These are phyloP conservation scores for Rhynchotus rufescens DNA, from an alignment of 2,797 vertebrate species.

Conservation along the genomic window DNA sequence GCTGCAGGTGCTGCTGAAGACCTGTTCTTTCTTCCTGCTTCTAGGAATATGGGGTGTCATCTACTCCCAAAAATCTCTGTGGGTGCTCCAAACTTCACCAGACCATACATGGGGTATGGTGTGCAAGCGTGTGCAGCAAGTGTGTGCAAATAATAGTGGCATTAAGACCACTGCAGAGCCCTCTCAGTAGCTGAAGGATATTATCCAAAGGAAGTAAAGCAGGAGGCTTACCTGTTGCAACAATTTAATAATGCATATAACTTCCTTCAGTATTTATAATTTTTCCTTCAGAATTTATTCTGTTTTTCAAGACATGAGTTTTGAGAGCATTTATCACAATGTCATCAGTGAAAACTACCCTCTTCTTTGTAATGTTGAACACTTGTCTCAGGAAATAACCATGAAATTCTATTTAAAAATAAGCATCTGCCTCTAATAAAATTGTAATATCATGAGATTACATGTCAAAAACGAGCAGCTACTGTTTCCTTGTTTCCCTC, in stretches of 20 bases:
- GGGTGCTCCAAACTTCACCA: not conserved
- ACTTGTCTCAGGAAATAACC: not conserved
- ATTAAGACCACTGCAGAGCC: not conserved
- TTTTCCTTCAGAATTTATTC: conserved; percentile 8
- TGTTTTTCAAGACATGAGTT: conserved; percentile 19
- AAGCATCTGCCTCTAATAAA: not conserved
- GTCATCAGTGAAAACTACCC: not conserved
- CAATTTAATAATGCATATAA: not conserved
- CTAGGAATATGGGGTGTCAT: not conserved
- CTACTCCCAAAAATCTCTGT: not conserved
- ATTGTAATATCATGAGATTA: not conserved
- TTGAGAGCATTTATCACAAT: conserved; percentile 41
- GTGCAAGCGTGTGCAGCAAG: not conserved
- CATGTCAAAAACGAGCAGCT: not conserved
- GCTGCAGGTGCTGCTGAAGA: not conserved
- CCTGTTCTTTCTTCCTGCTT: not conserved
- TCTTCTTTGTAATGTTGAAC: not conserved
- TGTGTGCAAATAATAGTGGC: not conserved
- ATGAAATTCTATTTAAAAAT: conserved; percentile 14
- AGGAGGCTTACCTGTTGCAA: not conserved
- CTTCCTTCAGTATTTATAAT: not conserved
- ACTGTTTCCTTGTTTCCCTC: not conserved
- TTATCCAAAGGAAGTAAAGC: not conserved
- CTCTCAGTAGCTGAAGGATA: not conserved
- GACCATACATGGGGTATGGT: not conserved